Evolutionary conservation across 2,113 vertebrate genomes (phyloP).

Genomic region (Perccottus glenii): DNA sequence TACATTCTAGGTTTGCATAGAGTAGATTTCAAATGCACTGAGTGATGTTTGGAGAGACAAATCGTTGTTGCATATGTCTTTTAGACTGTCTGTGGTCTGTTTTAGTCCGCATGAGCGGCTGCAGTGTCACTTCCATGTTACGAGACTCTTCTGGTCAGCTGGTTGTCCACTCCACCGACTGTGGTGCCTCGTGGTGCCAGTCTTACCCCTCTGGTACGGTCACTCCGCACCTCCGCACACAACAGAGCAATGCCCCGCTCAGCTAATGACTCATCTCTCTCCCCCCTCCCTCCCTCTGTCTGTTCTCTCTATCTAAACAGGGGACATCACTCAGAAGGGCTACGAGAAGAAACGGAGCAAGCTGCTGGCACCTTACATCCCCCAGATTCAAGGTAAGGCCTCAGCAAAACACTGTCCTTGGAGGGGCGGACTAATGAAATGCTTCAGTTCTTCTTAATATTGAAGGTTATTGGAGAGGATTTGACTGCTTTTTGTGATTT

Average conservation of each 20-base stretch:
- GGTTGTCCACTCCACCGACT: constrained; percentile 34
- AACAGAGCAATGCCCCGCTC: constrained; percentile 30
- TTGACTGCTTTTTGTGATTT: no score
- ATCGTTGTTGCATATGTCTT: no score
- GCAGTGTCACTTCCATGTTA: constrained; percentile 3
- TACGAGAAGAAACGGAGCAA: constrained; percentile 87
- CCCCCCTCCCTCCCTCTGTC: constrained; percentile 46
- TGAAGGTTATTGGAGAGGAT: no score
- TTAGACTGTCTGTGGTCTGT: no score
- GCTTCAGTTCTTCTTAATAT: no score
- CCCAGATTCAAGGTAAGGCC: constrained; percentile 83
- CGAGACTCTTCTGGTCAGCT: constrained; percentile 11
- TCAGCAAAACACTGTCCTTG: background rate
- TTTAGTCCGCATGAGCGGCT: background rate
- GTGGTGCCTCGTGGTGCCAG: constrained; percentile 67
- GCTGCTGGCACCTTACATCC: constrained; percentile 82
- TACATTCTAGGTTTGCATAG: no score
- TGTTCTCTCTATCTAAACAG: constrained; percentile 72
- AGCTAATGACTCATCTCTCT: constrained; percentile 77
- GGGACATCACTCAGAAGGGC: constrained; percentile 87
- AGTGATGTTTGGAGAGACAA: no score
- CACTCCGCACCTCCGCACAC: constrained; percentile 11
- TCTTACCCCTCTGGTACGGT: constrained; percentile 43
- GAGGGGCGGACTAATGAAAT: background rate
- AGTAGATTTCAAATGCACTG: no score